Evolutionary conservation across 2,888 invertebrate genomes (phyloP), one percentile per base, ranked within the genome.

Genomic region (Amiota mariae): DNA sequence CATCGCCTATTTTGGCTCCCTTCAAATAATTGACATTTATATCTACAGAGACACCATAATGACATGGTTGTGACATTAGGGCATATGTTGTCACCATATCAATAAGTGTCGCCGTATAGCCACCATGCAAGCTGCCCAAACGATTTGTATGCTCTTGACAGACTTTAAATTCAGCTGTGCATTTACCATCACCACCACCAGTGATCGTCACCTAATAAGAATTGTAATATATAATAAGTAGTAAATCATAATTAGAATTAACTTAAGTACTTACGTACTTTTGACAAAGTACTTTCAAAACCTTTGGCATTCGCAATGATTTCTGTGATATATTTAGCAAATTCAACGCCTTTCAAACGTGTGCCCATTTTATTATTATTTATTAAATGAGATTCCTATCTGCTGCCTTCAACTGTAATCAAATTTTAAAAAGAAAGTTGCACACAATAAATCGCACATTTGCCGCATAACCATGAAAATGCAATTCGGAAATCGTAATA

Each of bases 1-100:
- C 92, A 76, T 97, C 96, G 0, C 97, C 97, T 80, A 93, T 91
- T 79, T 91, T 91, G 0, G 95, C 97, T 24, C 93, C 93, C 85
- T 93, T 94, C 82, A 96, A 87, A 85, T 94, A 97, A 76, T 96
- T 97, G 10, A 97, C 91, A 89, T 94, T 94, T 18, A 98, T 90
- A 86, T 97, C 95, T 51, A 97, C 93, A 9, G 96, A 96, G 0
- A 96, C 95, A 24, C 96, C 96, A 72, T 94, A 92, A 51, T 91
- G 91, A 9, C 91, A 91, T 61, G 90, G 92, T 82, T 93, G 92
- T 0, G 95, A 93, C 86, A 94, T 92, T 3, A 97, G 87, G 0
- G 96, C 97, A 86, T 94, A 93, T 0, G 95, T 94, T 3, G 97
- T 96, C 18, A 97, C 89, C 72, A 91, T 90, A 86, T 95, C 95